phyloP scores from a whole-genome alignment of 1,140 invertebrate species.

The Lucilia sericata region DNA sequence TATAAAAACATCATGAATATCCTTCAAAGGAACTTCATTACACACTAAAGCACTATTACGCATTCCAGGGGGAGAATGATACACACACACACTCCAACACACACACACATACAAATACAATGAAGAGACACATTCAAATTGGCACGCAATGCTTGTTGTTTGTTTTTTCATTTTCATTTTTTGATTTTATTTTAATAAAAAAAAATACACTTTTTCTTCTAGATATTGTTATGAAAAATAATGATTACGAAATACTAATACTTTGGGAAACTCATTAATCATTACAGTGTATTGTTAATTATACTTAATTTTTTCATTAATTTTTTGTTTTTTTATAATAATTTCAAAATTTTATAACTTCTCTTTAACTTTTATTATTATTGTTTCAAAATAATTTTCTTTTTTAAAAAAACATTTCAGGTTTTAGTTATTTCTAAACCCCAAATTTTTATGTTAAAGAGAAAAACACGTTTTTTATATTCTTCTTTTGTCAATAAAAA shows the following conservation, averaged over 20 bases:
- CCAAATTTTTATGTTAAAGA: neutral
- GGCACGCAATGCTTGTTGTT: neutral
- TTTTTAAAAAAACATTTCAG: neutral
- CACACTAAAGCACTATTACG: too few species aligned
- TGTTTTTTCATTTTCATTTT: neutral
- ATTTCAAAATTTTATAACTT: neutral
- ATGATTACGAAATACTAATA: neutral
- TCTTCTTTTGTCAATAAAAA: neutral
- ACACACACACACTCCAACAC: too few species aligned
- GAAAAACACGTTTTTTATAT: neutral
- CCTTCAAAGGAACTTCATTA: too few species aligned
- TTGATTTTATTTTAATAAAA: neutral
- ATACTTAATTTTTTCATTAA: neutral
- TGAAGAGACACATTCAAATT: neutral
- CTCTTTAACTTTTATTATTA: neutral
- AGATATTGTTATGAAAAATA: neutral
- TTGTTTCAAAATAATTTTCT: conserved; percentile 1
- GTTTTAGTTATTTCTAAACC: neutral
- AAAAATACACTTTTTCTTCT: neutral
- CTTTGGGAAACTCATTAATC: conserved; percentile 15
- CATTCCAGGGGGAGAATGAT: too few species aligned
- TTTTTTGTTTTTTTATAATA: neutral
- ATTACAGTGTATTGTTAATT: neutral
- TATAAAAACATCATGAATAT: too few species aligned
- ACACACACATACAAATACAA: too few species aligned